Evolutionary conservation across 2,113 vertebrate species (phyloP).

Genomic region (Hemichromis elongatus): DNA sequence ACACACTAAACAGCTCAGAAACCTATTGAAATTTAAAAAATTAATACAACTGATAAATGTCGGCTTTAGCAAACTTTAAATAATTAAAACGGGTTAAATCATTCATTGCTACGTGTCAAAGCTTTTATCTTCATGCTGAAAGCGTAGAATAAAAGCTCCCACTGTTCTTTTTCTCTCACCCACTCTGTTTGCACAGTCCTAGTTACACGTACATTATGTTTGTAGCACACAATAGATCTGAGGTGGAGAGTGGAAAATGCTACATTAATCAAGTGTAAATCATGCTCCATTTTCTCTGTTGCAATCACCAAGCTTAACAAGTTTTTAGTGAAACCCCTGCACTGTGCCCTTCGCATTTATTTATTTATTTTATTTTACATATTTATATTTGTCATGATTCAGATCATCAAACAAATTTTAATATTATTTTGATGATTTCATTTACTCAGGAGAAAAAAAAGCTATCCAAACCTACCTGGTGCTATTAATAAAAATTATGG

Average conservation of each 20-base stretch:
- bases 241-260: background rate
- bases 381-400: background rate
- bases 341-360: too few relatives aligned
- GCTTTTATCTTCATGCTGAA: background rate
- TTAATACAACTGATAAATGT: background rate
- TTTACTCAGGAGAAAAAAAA: background rate
- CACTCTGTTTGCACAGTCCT: background rate
- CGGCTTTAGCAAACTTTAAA: background rate
- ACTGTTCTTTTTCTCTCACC: background rate
- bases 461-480: background rate
- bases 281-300: background rate
- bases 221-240: background rate
- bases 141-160: background rate
- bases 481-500: background rate
- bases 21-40: background rate
- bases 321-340: background rate
- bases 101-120: background rate
- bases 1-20: background rate
- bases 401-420: background rate
- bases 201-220: background rate
- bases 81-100: background rate
- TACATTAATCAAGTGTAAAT: background rate
- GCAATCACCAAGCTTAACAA: background rate
- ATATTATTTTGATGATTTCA: background rate
- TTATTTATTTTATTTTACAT: too few relatives aligned